These are phyloP conservation scores for Serilophus lunatus DNA, from an alignment of 2,113 vertebrate genomes.

Conservation along the genomic window DNA sequence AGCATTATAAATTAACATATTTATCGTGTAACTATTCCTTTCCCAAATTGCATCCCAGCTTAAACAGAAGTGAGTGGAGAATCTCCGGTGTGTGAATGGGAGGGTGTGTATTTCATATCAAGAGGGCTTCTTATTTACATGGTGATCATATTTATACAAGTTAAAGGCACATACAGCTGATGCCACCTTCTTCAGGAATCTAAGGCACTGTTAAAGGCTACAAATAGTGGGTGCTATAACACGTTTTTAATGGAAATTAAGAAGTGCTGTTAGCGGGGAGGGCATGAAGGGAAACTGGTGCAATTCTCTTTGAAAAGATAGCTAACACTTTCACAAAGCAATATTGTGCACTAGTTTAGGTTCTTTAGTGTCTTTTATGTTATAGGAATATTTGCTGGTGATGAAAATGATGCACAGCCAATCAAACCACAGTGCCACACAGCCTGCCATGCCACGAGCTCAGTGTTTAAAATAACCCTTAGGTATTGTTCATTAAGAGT, in stretches of 20 bases:
- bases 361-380: constrained; percentile 60
- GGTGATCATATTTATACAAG: constrained; percentile 67
- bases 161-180: constrained; percentile 48
- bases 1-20: not conserved
- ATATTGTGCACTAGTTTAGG: constrained; percentile 23
- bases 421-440: constrained; percentile 62
- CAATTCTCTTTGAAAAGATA: constrained; percentile 54
- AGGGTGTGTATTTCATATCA: not conserved
- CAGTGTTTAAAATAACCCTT: constrained; percentile 77
- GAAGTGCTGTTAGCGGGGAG: not conserved
- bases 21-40: not conserved
- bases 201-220: constrained; percentile 6
- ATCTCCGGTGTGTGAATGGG: not conserved
- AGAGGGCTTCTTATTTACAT: constrained; percentile 61
- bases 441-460: constrained; percentile 40
- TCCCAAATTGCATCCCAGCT: not conserved
- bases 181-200: constrained; percentile 56
- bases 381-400: constrained; percentile 71
- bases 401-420: constrained; percentile 72
- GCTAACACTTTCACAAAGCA: constrained; percentile 41
- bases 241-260: constrained; percentile 33
- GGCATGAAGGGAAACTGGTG: not conserved
- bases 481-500: constrained; percentile 89
- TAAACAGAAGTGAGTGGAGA: not conserved
- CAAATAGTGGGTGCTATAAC: not conserved